Base-by-base conservation (phyloP, 2,888 invertebrate species). In the Lithophane socia region DNA sequence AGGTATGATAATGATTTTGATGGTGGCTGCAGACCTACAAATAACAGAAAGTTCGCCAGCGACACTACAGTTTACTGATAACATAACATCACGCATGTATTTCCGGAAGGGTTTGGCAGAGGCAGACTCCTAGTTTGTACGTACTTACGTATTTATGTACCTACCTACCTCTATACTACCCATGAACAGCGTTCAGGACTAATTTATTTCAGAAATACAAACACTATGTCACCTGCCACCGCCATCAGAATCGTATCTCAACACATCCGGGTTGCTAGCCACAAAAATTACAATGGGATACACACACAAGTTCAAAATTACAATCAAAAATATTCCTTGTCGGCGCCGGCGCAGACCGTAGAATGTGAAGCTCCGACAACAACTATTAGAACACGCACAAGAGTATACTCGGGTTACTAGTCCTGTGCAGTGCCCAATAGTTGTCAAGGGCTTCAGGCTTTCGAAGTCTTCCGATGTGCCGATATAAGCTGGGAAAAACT, bases 341-440 rank as follows among this genome's bases (percentile, higher is more conserved):
- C 13, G 47, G 37, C 3, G 61, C 83, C 85, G 88, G 61, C 89
- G 86, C 83, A 56, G 86, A 80, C 73, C 88, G 97, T 90, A 83
- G 96, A 94, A 91, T 92, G 92, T 95, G 97, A 97, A 97, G 97
- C 94, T 96, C 97, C 98, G 98, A 98, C 98, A 98, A 99, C 98
- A 99, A 99, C 99, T 98, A 98, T 99, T 99, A 98, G 99, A 99
- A 99, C 99, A 99, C 99, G 99, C 99, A 99, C 99, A 99, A 99
- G 99, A 99, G 98, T 98, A 98, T 98, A 93, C 93, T 95, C 83
- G 96, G 97, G 84, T 98, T 89, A 96, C 96, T 98, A 98, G 98
- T 99, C 99, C 98, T 99, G 99, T 98, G 99, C 98, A 98, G 98
- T 98, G 99, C 98, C 98, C 99, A 99, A 99, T 98, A 99, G 98